Percentiles rank a stretch among this genome's conserved stretches.
Evolutionary conservation across 2,888 invertebrate genomes (phyloP).

Genomic region (Caenorhabditis sp.): DNA sequence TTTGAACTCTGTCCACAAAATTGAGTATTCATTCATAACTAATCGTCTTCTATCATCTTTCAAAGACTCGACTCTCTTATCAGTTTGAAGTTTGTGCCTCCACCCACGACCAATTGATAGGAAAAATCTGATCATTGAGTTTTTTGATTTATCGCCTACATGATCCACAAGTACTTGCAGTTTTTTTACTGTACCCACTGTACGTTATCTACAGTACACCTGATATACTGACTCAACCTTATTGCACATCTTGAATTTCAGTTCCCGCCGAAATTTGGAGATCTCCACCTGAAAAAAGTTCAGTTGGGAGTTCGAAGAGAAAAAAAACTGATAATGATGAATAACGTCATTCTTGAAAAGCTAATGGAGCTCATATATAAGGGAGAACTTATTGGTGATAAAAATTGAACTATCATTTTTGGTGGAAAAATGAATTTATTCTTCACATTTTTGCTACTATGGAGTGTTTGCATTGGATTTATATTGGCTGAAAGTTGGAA

Average conservation of each 20-base stretch:
- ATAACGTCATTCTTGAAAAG: conserved; percentile 12
- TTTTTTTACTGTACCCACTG: no score
- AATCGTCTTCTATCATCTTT: neutral
- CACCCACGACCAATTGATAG: conserved; percentile 10
- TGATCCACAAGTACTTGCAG: no score
- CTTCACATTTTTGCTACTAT: neutral
- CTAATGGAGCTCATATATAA: neutral
- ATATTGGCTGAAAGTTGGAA: conserved; percentile 9
- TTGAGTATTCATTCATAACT: conserved; percentile 12
- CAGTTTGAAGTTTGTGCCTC: conserved; percentile 58
- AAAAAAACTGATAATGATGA: conserved; percentile 22
- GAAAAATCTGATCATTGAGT: conserved; percentile 43
- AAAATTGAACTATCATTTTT: conserved; percentile 19
- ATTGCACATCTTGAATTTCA: no score
- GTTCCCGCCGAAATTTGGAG: no score
- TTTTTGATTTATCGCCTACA: conserved; percentile 57
- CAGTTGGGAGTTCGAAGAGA: no score
- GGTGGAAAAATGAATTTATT: neutral
- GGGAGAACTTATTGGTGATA: neutral
- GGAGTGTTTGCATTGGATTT: neutral
- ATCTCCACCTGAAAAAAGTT: neutral
- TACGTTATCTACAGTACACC: no score
- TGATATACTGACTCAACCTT: no score
- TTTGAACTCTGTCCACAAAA: conserved; percentile 27
- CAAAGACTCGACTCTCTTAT: no score